Conservation (phyloP, 2,888 invertebrate genomes). For the Gari tellinella region DNA sequence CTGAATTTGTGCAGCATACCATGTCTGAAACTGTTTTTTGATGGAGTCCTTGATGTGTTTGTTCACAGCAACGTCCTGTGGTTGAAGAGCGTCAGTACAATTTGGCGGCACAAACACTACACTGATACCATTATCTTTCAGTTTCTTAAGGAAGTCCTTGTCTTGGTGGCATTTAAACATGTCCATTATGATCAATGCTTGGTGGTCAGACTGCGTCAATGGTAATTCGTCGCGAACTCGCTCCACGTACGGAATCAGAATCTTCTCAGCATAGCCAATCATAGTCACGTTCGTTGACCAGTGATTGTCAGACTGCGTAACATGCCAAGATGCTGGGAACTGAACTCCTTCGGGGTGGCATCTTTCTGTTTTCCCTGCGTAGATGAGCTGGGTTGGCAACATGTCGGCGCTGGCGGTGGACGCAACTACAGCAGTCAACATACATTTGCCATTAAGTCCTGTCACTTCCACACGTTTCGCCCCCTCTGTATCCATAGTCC, state of each 20-base stretch:
- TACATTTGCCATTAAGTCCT: neutral
- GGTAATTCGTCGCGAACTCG: neutral
- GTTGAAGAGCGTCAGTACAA: too few relatives aligned
- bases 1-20: too few relatives aligned
- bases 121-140: too few relatives aligned
- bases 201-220: neutral
- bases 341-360: too few relatives aligned
- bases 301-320: too few relatives aligned
- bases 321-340: too few relatives aligned
- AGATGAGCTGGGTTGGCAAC: too few relatives aligned
- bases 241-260: neutral
- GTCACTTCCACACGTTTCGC: neutral
- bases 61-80: too few relatives aligned
- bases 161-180: slow-evolving; percentile 1
- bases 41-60: too few relatives aligned
- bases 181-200: neutral
- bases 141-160: neutral
- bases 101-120: too few relatives aligned
- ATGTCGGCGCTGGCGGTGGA: neutral
- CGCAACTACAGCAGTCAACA: neutral
- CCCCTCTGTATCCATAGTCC: neutral
- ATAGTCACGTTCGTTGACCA: neutral
- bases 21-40: too few relatives aligned
- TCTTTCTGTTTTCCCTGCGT: neutral
- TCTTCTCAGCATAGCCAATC: neutral